Percentiles rank a stretch among this genome's conserved stretches.
phyloP scores from a whole-genome alignment of 2,888 invertebrate genomes.

The Pasiphila rectangulata region DNA sequence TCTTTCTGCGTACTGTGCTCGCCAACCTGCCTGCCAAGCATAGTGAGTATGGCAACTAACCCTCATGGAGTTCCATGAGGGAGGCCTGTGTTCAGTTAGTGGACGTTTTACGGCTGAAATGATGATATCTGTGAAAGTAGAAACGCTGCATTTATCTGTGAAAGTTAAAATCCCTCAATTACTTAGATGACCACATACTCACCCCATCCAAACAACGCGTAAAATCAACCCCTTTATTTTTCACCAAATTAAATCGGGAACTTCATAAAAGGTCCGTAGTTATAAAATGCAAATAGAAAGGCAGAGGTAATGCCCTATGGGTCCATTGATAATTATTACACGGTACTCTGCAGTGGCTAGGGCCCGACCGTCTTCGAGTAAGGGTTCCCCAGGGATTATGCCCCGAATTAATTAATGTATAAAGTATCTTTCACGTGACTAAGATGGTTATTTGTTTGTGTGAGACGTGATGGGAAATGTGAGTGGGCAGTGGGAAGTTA shows the following conservation, averaged over 20 bases:
- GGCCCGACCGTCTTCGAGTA: conserved; percentile 48
- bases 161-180: conserved; percentile 16
- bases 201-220: conserved; percentile 35
- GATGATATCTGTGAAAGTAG: no score
- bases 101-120: no score
- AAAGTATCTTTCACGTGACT: conserved; percentile 57
- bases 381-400: conserved; percentile 59
- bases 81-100: no score
- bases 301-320: conserved; percentile 53
- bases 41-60: no score
- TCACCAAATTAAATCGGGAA: conserved; percentile 52
- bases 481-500: conserved; percentile 4
- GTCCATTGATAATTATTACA: conserved; percentile 80
- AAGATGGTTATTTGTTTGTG: conserved; percentile 47
- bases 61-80: no score
- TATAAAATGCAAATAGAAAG: conserved; percentile 66
- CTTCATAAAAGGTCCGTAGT: conserved; percentile 47
- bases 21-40: no score
- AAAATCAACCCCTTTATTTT: conserved; percentile 46
- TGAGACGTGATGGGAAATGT: conserved; percentile 26
- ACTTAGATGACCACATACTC: conserved; percentile 18
- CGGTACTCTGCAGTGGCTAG: conserved; percentile 35
- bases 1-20: no score
- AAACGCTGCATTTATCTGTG: no score
- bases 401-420: conserved; percentile 63